Evolutionary conservation across 1,140 invertebrate species (phyloP).

Genomic region (Drosophila arawakana): DNA sequence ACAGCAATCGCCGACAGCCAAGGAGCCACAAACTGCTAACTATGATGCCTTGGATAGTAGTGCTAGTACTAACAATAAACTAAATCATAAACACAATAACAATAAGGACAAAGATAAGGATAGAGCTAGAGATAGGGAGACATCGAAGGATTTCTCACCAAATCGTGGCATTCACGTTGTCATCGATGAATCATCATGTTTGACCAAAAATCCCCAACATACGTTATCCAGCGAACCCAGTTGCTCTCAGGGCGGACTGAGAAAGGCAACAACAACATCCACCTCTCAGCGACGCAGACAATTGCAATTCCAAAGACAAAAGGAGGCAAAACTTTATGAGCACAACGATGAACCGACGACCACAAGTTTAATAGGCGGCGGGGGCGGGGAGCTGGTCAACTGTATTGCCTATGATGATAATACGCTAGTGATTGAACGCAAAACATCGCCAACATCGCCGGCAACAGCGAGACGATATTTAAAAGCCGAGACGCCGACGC

Average conservation of each 20-base stretch:
- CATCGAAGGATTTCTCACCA: slow-evolving; percentile 57
- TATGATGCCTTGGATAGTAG: slow-evolving; percentile 73
- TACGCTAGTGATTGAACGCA: slow-evolving; percentile 68
- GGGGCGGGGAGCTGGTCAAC: slow-evolving; percentile 65
- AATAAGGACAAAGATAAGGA: slow-evolving; percentile 64
- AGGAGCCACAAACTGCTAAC: slow-evolving; percentile 55
- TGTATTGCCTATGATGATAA: slow-evolving; percentile 76
- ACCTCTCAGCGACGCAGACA: slow-evolving; percentile 67
- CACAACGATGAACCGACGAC: slow-evolving; percentile 50
- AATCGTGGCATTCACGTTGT: not conserved
- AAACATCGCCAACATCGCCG: slow-evolving; percentile 67
- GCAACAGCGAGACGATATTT: slow-evolving; percentile 63
- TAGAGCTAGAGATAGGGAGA: slow-evolving; percentile 33
- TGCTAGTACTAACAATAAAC: slow-evolving; percentile 72
- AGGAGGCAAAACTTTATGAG: slow-evolving; percentile 73
- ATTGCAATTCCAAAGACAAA: slow-evolving; percentile 71
- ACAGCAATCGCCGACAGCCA: slow-evolving; percentile 44
- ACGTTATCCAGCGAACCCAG: slow-evolving; percentile 17
- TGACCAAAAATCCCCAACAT: slow-evolving; percentile 42
- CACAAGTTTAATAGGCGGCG: slow-evolving; percentile 45
- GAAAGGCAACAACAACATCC: slow-evolving; percentile 40
- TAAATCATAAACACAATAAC: slow-evolving; percentile 75
- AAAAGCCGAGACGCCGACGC: slow-evolving; percentile 68
- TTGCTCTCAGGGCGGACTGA: not conserved
- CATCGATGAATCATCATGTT: slow-evolving; percentile 68